Percentiles rank a stretch among this genome's conserved stretches.
phyloP scores from a whole-genome alignment of 2,797 vertebrate genomes.

The Anableps anableps region DNA sequence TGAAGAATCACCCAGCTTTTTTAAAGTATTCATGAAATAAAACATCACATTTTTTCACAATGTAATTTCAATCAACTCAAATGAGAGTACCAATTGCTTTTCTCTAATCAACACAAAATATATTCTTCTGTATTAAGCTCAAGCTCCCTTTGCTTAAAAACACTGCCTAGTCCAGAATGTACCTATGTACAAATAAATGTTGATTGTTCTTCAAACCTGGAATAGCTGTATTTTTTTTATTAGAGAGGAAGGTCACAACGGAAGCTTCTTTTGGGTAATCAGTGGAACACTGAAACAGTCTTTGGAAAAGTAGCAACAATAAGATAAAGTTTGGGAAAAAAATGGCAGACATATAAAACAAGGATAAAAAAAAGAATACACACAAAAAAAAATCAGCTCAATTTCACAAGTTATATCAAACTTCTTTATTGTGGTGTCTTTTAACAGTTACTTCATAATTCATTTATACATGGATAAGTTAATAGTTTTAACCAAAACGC shows the following conservation, averaged over 20 bases:
- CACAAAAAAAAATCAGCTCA: not conserved
- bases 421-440: no score
- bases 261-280: not conserved
- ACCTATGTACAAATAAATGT: not conserved
- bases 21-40: not conserved
- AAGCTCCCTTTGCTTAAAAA: not conserved
- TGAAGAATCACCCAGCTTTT: not conserved
- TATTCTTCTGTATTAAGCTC: not conserved
- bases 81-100: not conserved
- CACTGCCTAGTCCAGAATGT: not conserved
- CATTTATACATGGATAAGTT: no score
- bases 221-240: not conserved
- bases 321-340: not conserved
- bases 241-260: not conserved
- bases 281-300: not conserved
- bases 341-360: not conserved
- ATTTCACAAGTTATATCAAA: no score
- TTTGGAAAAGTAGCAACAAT: not conserved
- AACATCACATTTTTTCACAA: not conserved
- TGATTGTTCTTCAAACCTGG: not conserved
- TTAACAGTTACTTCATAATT: no score
- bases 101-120: conserved; percentile 5
- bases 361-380: not conserved
- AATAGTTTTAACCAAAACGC: not conserved
- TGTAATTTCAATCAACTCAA: not conserved